Conservation (phyloP, 2,797 vertebrate genomes). For the Catharus ustulatus region DNA sequence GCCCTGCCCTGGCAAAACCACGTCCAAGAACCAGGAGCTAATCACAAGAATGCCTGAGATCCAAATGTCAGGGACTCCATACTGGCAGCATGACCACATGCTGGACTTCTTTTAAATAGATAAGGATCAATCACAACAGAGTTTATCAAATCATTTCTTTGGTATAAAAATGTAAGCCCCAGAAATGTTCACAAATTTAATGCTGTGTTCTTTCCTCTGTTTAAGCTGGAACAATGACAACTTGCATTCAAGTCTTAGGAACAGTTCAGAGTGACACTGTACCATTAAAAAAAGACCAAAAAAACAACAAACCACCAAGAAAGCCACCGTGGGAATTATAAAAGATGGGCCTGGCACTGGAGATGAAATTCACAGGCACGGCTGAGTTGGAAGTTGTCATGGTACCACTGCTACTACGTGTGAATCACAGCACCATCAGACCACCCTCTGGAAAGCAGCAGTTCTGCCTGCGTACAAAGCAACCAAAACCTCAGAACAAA, state of each 20-base stretch:
- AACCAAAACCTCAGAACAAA: conserved; percentile 4
- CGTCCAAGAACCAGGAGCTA: neutral
- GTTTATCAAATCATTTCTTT: neutral
- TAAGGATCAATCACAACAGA: neutral
- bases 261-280: neutral
- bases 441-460: neutral
- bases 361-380: neutral
- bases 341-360: neutral
- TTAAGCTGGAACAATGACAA: neutral
- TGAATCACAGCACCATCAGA: conserved; percentile 28
- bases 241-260: neutral
- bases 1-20: neutral
- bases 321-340: neutral
- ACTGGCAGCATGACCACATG: accelerated
- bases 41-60: neutral
- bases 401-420: conserved; percentile 9
- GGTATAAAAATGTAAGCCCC: neutral
- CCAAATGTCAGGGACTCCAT: neutral
- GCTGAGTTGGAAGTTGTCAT: conserved; percentile 47
- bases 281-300: neutral
- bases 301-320: neutral
- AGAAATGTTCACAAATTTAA: neutral
- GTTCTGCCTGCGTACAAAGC: neutral
- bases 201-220: neutral
- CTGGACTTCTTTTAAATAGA: neutral